A percentile compares a stretch with the other conserved stretches of the same genome.
phyloP scores from a whole-genome alignment of 2,113 vertebrate genomes.

The Emydocephalus ijimae region DNA sequence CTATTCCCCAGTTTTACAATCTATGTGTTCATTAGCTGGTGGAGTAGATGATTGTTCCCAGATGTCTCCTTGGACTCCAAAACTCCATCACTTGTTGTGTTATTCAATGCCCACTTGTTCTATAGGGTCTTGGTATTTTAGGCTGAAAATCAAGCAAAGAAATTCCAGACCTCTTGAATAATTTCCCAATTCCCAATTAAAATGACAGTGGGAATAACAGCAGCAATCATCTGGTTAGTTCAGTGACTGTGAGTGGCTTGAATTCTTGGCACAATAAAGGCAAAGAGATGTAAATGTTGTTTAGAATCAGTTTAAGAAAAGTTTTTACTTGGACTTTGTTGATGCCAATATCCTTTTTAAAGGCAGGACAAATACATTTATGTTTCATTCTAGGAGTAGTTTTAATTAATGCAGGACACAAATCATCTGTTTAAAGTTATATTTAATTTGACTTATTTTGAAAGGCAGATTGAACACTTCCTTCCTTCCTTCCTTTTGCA shows the following conservation, averaged over 20 bases:
- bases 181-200: background rate
- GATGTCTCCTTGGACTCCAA: too few species aligned
- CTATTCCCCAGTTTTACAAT: constrained; percentile 30
- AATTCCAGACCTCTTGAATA: background rate
- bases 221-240: constrained; percentile 14
- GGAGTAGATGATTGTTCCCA: background rate
- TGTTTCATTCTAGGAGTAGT: background rate
- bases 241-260: constrained; percentile 32
- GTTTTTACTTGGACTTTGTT: background rate
- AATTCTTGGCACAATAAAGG: background rate
- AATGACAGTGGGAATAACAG: background rate
- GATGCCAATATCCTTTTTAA: background rate
- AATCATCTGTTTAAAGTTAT: background rate
- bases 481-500: too few species aligned
- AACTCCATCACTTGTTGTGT: too few species aligned
- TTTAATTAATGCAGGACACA: background rate
- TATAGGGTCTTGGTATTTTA: background rate
- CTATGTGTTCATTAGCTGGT: background rate
- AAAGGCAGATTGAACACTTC: background rate
- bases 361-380: background rate
- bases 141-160: background rate
- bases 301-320: background rate
- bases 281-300: constrained; percentile 4
- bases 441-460: background rate
- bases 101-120: background rate